A percentile compares a stretch with the other conserved stretches of the same genome.
Conservation (phyloP, 2,888 invertebrate genomes). For the Chloroclystis v-ata region DNA sequence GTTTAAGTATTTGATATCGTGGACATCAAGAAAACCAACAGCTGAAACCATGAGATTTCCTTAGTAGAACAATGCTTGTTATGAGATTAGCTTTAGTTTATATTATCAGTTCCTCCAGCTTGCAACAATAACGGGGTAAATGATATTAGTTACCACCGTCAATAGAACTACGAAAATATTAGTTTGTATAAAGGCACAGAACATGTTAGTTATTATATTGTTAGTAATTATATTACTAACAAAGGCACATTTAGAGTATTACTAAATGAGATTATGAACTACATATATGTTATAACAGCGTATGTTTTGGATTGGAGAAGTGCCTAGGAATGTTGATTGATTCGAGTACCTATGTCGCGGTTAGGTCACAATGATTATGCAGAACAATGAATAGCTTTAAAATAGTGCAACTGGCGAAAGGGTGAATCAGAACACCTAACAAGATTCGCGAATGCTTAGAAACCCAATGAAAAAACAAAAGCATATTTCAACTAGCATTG, state of each 20-base stretch:
- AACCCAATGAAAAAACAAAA: too few relatives aligned
- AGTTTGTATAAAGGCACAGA: too few relatives aligned
- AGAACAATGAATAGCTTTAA: not conserved
- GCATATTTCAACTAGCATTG: too few relatives aligned
- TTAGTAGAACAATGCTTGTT: constrained; percentile 23
- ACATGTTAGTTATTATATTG: too few relatives aligned
- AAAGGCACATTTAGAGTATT: not conserved
- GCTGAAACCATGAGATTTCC: constrained; percentile 2
- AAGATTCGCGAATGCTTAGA: too few relatives aligned
- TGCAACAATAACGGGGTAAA: not conserved
- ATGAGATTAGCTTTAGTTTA: constrained; percentile 17
- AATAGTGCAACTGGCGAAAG: too few relatives aligned
- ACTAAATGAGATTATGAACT: not conserved
- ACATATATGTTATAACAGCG: not conserved
- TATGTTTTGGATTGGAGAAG: not conserved
- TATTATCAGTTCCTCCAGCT: constrained; percentile 13
- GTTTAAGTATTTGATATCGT: not conserved
- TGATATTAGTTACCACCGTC: not conserved
- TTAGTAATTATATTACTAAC: too few relatives aligned
- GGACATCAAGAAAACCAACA: constrained; percentile 1
- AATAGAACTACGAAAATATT: not conserved
- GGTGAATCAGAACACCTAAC: too few relatives aligned
- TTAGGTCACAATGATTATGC: constrained; percentile 1
- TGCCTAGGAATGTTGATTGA: not conserved
- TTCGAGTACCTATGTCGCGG: not conserved